Evolutionary conservation across 2,888 invertebrate species (phyloP).

Genomic region (Electrophaes corylata): DNA sequence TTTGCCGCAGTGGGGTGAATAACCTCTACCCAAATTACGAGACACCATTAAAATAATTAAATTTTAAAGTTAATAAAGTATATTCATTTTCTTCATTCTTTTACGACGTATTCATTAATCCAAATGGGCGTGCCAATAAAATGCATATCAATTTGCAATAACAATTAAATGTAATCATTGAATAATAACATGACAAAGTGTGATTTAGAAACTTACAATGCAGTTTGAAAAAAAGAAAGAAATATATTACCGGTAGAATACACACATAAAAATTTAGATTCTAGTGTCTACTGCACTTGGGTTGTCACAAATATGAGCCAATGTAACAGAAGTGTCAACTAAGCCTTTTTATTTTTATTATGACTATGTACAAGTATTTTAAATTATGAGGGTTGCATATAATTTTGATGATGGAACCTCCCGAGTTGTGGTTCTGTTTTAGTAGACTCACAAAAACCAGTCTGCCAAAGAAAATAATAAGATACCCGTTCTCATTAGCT

Average conservation of each 20-base stretch:
- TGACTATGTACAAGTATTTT: too few relatives aligned
- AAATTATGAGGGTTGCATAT: too few relatives aligned
- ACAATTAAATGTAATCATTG: slow-evolving; percentile 26
- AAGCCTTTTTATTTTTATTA: too few relatives aligned
- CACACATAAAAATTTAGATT: too few relatives aligned
- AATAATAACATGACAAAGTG: slow-evolving; percentile 3
- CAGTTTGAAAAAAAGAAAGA: background rate
- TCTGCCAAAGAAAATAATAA: slow-evolving; percentile 37
- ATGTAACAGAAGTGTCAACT: too few relatives aligned
- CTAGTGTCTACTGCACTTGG: too few relatives aligned
- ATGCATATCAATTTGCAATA: slow-evolving; percentile 27
- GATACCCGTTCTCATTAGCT: slow-evolving; percentile 45
- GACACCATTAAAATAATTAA: slow-evolving; percentile 1
- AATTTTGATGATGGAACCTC: background rate
- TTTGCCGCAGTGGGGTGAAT: background rate
- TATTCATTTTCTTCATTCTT: too few relatives aligned
- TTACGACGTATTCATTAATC: slow-evolving; percentile 16
- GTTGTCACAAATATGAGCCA: too few relatives aligned
- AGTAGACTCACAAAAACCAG: slow-evolving; percentile 22
- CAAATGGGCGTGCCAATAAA: slow-evolving; percentile 17
- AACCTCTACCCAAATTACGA: background rate
- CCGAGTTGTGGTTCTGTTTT: slow-evolving; percentile 12
- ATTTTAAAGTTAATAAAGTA: slow-evolving; percentile 5
- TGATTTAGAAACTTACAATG: background rate
- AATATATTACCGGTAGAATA: too few relatives aligned